Conservation (phyloP, 2,797 vertebrate species). For the Linurgus olivaceus region DNA sequence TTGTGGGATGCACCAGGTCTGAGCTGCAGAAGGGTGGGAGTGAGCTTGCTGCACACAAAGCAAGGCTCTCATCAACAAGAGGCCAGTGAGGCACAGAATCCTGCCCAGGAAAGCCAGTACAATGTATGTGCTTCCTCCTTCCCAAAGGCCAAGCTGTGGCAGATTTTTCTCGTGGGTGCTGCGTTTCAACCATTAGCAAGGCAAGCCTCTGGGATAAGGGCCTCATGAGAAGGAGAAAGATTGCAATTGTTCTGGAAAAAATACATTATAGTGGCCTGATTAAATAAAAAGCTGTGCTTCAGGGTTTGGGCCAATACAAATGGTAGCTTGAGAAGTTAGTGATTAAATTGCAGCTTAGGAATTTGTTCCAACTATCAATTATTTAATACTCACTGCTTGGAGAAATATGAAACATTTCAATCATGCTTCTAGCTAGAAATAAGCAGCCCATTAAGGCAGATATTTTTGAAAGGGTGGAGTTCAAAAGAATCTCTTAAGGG, state of each 20-base stretch:
- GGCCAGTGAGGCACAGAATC: background rate
- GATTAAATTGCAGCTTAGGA: conserved; percentile 18
- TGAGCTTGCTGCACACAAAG: background rate
- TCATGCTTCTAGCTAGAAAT: conserved; percentile 20
- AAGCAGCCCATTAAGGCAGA: background rate
- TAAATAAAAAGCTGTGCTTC: conserved; percentile 27
- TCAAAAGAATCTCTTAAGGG: background rate
- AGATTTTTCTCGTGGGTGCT: conserved; percentile 4
- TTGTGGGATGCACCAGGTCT: background rate
- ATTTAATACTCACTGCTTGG: conserved; percentile 20
- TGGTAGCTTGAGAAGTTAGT: background rate
- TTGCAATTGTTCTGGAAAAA: background rate
- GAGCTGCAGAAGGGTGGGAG: background rate
- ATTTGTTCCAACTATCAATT: conserved; percentile 25
- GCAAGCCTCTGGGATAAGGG: background rate
- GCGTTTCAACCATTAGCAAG: background rate
- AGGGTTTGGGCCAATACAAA: background rate
- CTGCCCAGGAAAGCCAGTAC: conserved; percentile 17
- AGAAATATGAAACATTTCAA: conserved; percentile 29
- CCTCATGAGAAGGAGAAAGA: background rate
- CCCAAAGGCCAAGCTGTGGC: background rate
- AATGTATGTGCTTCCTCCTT: background rate
- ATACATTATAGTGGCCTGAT: background rate
- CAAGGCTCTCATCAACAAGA: background rate
- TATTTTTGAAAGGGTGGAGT: background rate